A percentile compares a stretch with the other conserved stretches of the same genome.
phyloP scores from a whole-genome alignment of 2,888 invertebrate genomes.

The Acanthosepion lycidas region DNA sequence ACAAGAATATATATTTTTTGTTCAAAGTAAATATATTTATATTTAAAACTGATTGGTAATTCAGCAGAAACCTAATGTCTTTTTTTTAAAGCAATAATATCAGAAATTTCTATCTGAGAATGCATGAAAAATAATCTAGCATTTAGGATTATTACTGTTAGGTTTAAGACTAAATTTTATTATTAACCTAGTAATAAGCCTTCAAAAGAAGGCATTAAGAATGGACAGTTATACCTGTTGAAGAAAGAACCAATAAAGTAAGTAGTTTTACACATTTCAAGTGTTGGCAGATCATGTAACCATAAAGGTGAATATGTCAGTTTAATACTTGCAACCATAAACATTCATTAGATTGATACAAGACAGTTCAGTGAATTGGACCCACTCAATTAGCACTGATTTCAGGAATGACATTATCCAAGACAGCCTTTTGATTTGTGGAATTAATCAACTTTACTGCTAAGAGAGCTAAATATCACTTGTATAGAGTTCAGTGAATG shows the following conservation, averaged over 20 bases:
- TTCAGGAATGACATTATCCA: neutral
- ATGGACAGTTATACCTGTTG: neutral
- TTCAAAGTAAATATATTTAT: no score
- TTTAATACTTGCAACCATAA: neutral
- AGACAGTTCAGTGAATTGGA: neutral
- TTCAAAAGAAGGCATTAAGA: neutral
- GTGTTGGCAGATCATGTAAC: slow-evolving; percentile 9
- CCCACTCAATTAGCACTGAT: slow-evolving; percentile 1
- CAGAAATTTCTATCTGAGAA: neutral
- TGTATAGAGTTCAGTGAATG: neutral
- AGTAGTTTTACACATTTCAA: neutral
- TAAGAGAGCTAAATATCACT: slow-evolving; percentile 4
- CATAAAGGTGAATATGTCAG: slow-evolving; percentile 33
- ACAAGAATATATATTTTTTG: no score
- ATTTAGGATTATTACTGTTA: neutral
- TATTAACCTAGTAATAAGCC: neutral
- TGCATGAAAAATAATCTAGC: neutral
- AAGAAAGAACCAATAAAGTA: slow-evolving; percentile 8
- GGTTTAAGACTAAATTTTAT: neutral
- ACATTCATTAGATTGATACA: neutral
- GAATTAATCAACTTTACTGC: slow-evolving; percentile 33
- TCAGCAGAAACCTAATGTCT: no score
- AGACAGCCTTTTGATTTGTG: slow-evolving; percentile 23
- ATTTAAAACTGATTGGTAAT: no score
- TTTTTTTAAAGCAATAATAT: neutral